Evolutionary conservation across 1,140 invertebrate genomes (phyloP), one percentile per base, ranked within the genome.

Genomic region (Penaeus chinensis): DNA sequence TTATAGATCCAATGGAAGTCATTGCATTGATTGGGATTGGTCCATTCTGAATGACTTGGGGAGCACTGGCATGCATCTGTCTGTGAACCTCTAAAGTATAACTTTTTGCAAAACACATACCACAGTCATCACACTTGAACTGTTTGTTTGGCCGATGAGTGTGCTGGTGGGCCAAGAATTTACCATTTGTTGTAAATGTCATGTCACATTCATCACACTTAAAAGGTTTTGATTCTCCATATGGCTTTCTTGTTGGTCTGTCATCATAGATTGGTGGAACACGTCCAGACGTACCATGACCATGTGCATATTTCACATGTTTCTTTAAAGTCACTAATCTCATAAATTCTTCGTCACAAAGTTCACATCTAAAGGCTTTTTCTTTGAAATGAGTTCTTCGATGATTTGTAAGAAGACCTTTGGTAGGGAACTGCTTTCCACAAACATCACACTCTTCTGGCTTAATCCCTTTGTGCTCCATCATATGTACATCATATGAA

Each of bases 401-500:
- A 47, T 89, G 88, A 65, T 82, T 89, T 32, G 82, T 85, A 27
- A 89, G 84, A n/a, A 89, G 88, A 4, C 88, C 88, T 61, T 85
- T 89, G n/a, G 88, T 82, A 16, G 88, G 88, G 71, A 90, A 91
- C 37, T 82, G 69, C 76, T 89, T 83, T 16, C 88, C 90, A 82
- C 91, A 91, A 18, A 85, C 61, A 24, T 88, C 88, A 81, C 91
- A 91, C 37, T 92, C 93, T 78, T 94, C 94, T 24, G 94, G 92
- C n/a, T 94, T 93, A 63, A 92, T 90, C 10, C 93, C 92, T 19
- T 91, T 92, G 85, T 92, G 92, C 16, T 90, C 91, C 78, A 91
- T 91, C 27, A 94, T 93, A 89, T 95, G 94, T n/a, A 94, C 93
- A 90, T 94, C 88, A 81, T 82, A 89, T 16, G 65, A 81, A 54